Percentiles rank a stretch among this genome's conserved stretches.
phyloP scores from a whole-genome alignment of 2,797 vertebrate species.

The Spheniscus humboldti region DNA sequence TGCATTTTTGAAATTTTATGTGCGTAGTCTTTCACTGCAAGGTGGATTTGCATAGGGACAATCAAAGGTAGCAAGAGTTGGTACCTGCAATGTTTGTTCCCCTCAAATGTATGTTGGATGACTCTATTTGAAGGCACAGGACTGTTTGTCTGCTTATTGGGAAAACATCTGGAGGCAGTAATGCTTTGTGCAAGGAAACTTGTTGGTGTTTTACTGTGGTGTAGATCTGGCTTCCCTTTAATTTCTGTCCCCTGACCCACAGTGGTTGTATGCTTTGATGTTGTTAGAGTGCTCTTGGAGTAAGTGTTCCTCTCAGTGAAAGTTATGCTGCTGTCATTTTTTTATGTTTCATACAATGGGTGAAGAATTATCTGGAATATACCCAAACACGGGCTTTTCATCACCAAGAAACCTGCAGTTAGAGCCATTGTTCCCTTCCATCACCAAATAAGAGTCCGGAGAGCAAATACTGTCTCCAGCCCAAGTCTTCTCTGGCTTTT shows the following conservation, averaged over 20 bases:
- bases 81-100: neutral
- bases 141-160: neutral
- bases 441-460: neutral
- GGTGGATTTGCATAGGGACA: neutral
- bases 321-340: neutral
- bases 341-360: neutral
- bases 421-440: neutral
- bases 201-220: neutral
- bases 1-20: neutral
- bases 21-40: neutral
- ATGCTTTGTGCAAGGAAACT: neutral
- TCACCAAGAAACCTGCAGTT: neutral
- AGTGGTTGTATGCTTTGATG: neutral
- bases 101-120: neutral
- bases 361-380: neutral
- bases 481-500: neutral
- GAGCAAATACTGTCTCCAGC: neutral
- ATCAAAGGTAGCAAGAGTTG: neutral
- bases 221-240: neutral
- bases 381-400: neutral
- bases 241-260: neutral
- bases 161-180: neutral
- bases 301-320: neutral
- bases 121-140: neutral
- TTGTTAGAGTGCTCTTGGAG: neutral